Evolutionary conservation across 2,113 vertebrate species (phyloP), one percentile per base, ranked within the genome.

Genomic region (Casuarius casuarius): DNA sequence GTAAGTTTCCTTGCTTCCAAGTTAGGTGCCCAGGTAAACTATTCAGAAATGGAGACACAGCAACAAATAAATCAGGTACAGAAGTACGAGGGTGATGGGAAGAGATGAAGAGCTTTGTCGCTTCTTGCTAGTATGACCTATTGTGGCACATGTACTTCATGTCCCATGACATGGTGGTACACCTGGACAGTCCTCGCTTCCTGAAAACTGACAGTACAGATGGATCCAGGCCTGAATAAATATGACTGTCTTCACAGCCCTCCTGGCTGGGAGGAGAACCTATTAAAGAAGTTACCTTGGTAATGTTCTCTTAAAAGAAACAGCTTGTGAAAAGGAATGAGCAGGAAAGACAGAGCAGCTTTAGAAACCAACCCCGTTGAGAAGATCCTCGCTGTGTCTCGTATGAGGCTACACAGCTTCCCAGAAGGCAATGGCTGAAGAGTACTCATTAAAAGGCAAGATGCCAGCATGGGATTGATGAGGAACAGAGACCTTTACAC

Each of bases 191-290:
- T 33, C 31, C 23, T 42, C 10, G 42, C 42, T 42, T 13, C 42
- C 58, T 46, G 40, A 56, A 38, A 74, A 73, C 5, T 31, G 25
- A 31, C 15, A 12, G 25, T 31, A 74, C 1, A 1, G 25, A 54
- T 20, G 35, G 59, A 74, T 25, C 59, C 35, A 51, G 28, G 9
- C 56, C 48, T 46, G 38, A 14, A 58, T 63, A 63, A 63, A 65
- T 54, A 58, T 63, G 21, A 71, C 26, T 48, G 5, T 21, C n/a
- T 65, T 29, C 0, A 1, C 35, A n/a, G 35, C 28, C 51, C 35
- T 28, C 35, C 22, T 28, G 22, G 12, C 0, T 0, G 35, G 31
- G 62, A 22, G 5, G 31, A 63, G 46, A 8, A 13, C 22, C 81
- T 28, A 21, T 35, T n/a, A 42, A 42, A 42, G 42, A 42, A 42